Conservation (phyloP, 2,113 vertebrate genomes). For the Taurulus bubalis region DNA sequence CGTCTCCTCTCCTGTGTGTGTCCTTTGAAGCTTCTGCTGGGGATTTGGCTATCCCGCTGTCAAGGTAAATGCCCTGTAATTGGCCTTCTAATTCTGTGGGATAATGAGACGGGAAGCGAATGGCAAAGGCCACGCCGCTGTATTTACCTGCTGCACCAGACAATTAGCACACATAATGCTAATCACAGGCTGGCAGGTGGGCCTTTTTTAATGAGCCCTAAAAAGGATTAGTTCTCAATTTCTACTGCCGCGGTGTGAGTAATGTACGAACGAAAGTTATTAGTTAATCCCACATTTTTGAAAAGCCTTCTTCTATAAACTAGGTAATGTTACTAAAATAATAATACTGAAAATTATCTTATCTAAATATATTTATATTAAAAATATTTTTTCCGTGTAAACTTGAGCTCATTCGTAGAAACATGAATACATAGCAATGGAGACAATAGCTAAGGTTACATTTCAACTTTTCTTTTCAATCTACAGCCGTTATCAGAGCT, state of each 20-base stretch:
- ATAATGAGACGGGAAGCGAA: constrained; percentile 68
- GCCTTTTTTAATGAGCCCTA: constrained; percentile 49
- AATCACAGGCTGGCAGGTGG: constrained; percentile 58
- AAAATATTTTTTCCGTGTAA: too few species aligned
- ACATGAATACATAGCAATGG: too few species aligned
- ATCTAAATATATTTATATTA: too few species aligned
- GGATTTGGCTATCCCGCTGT: constrained; percentile 52
- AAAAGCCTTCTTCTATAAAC: not conserved
- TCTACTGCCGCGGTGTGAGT: not conserved
- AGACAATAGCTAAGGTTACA: too few species aligned
- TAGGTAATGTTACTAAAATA: too few species aligned
- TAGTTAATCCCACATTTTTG: constrained; percentile 16
- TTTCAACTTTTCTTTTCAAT: too few species aligned
- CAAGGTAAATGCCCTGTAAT: constrained; percentile 72
- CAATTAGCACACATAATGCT: constrained; percentile 56
- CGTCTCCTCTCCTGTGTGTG: constrained; percentile 15
- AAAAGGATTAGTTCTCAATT: constrained; percentile 28
- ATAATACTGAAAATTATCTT: too few species aligned
- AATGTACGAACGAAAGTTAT: constrained; percentile 10
- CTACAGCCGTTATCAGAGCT: too few species aligned
- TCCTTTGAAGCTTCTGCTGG: constrained; percentile 26
- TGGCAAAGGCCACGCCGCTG: constrained; percentile 57
- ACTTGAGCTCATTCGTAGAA: too few species aligned
- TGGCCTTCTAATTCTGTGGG: constrained; percentile 65
- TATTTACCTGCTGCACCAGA: constrained; percentile 62